Base-by-base conservation (phyloP, 2,888 invertebrate genomes). In the Stegana nigrithorax region DNA sequence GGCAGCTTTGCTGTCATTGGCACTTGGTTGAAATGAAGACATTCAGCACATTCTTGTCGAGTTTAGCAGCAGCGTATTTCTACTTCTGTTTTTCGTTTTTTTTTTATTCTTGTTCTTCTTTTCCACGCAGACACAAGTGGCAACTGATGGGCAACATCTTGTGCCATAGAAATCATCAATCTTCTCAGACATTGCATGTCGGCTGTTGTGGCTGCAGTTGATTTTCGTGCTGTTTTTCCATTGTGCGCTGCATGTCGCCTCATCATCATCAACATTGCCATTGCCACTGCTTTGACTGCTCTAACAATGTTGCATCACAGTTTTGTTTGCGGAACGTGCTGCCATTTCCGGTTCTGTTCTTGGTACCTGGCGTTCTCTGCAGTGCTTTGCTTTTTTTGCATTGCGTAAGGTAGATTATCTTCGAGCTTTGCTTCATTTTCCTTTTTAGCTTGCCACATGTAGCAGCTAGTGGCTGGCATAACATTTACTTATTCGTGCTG, bases 281-380 rank as follows among this genome's bases (percentile, higher is more conserved):
- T 6, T 50, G 26, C 26, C n/a, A 14, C 14, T 25, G 26, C 17
- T 47, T 12, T 21, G 10, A 25, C 25, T 47, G 21, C 14, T 10
- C 14, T n/a, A n/a, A n/a, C n/a, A n/a, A 27, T 42, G 59, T 39
- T 64, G 69, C 63, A 64, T 62, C 62, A 59, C 64, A 57, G 66
- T 64, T 68, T 64, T 70, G 73, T 75, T 75, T 77, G 68, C 67
- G 50, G 72, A 77, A 75, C 75, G 75, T 75, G 75, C 71, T 73
- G 71, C 72, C 71, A 70, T 71, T 70, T 72, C 67, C 77, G n/a
- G n/a, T n/a, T n/a, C n/a, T n/a, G n/a, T 36, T 36, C 36, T 36
- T 36, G 36, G 10, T 36, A 36, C n/a, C n/a, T n/a, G n/a, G n/a
- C n/a, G n/a, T n/a, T n/a, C n/a, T n/a, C n/a, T n/a, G n/a, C n/a